A percentile compares a stretch with the other conserved stretches of the same genome.
phyloP scores from a whole-genome alignment of 2,888 invertebrate species.

The Ophioninae sp. region DNA sequence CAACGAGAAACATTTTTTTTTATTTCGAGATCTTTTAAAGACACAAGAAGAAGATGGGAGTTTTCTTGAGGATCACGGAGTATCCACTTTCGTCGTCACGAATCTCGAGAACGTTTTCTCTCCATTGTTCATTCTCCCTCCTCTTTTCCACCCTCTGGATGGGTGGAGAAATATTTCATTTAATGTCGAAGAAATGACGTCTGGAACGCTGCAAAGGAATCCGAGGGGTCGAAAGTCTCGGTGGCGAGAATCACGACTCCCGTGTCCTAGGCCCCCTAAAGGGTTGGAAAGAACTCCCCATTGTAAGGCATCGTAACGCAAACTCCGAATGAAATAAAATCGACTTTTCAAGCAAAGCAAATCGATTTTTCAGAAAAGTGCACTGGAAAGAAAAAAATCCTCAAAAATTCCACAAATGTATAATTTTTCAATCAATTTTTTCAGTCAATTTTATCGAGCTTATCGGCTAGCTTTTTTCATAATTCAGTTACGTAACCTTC shows the following conservation, averaged over 20 bases:
- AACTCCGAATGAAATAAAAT: slow-evolving; percentile 19
- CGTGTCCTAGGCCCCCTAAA: slow-evolving; percentile 43
- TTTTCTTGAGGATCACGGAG: not conserved
- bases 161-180: slow-evolving; percentile 76
- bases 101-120: slow-evolving; percentile 25
- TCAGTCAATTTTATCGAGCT: too few species aligned
- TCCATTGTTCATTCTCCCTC: not conserved
- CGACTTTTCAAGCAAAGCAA: not conserved
- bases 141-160: not conserved
- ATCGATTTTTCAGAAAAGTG: not conserved
- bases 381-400: not conserved
- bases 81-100: slow-evolving; percentile 38
- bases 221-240: slow-evolving; percentile 66
- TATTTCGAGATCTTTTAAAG: not conserved
- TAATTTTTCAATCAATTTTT: too few species aligned
- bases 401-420: too few species aligned
- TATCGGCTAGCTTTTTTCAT: too few species aligned
- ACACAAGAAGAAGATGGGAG: not conserved
- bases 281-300: slow-evolving; percentile 17
- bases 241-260: slow-evolving; percentile 53
- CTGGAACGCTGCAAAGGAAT: slow-evolving; percentile 71
- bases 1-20: not conserved
- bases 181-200: slow-evolving; percentile 78
- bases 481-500: too few species aligned
- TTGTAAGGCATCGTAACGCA: slow-evolving; percentile 34